phyloP scores from a whole-genome alignment of 2,888 invertebrate species.

The Podabrus alpinus region DNA sequence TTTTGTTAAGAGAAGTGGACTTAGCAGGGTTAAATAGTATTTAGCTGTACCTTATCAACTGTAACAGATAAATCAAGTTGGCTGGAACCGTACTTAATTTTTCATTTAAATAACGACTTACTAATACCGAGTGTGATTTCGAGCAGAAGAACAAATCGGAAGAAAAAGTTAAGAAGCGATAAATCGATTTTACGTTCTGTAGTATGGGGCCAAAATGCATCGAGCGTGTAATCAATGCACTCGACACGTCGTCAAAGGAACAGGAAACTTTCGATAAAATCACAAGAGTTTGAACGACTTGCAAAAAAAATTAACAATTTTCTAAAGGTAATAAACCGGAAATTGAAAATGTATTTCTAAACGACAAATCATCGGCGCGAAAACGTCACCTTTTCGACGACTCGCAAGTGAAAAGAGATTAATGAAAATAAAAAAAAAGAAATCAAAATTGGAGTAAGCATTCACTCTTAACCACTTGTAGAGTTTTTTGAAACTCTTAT shows the following conservation, averaged over 20 bases:
- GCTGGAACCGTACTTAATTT: not conserved
- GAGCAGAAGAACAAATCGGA: not conserved
- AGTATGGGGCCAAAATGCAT: not conserved
- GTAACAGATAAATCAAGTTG: not conserved
- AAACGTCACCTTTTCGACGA: not conserved
- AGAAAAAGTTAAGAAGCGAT: not conserved
- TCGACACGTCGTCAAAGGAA: not conserved
- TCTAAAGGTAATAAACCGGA: not conserved
- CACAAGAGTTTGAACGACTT: not conserved
- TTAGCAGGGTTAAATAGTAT: not conserved
- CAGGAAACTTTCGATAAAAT: not conserved
- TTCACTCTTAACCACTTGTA: not conserved
- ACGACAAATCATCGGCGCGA: not conserved
- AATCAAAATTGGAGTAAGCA: not conserved
- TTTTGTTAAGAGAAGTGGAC: not conserved
- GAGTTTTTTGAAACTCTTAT: not conserved
- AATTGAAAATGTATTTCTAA: not conserved
- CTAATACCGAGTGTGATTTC: not conserved
- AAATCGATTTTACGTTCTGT: not conserved
- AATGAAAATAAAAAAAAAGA: not conserved
- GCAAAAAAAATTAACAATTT: not conserved
- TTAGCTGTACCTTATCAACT: not conserved
- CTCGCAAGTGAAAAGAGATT: not conserved
- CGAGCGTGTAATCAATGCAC: not conserved
- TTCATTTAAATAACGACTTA: not conserved